Percentiles rank a stretch among this genome's conserved stretches.
phyloP scores from a whole-genome alignment of 2,888 invertebrate genomes.

The Metallyticus violacea region DNA sequence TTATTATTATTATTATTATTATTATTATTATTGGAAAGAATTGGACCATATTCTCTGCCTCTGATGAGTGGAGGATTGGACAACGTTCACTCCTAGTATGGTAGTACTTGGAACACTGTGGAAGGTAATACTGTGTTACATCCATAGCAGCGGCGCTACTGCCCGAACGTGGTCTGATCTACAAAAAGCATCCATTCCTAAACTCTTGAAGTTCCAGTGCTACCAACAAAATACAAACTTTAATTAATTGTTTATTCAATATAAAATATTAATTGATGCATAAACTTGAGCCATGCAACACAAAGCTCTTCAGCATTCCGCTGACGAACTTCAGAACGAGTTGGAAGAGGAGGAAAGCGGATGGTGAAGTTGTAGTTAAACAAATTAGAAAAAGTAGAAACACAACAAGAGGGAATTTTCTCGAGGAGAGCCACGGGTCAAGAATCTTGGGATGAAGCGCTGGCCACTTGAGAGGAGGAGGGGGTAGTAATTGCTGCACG shows the following conservation, averaged over 20 bases:
- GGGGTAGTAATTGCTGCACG: background rate
- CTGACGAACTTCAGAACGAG: too few relatives aligned
- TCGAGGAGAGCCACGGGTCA: conserved; percentile 10
- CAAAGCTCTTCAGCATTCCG: background rate
- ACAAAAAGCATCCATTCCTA: background rate
- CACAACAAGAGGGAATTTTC: background rate
- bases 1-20: too few relatives aligned
- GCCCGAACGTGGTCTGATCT: background rate
- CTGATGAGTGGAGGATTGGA: too few relatives aligned
- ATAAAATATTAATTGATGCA: background rate
- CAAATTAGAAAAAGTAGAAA: background rate
- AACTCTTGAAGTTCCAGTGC: background rate
- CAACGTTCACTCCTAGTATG: too few relatives aligned
- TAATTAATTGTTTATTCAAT: background rate
- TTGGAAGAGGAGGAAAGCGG: background rate
- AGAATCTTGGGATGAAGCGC: conserved; percentile 20
- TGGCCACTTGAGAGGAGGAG: conserved; percentile 23
- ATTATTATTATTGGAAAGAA: too few relatives aligned
- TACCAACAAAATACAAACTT: background rate
- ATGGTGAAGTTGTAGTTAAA: background rate
- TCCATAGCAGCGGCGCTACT: background rate
- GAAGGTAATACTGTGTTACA: too few relatives aligned
- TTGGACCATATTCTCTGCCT: too few relatives aligned
- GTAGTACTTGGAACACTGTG: too few relatives aligned
- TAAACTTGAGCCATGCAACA: background rate